Evolutionary conservation across 1,140 invertebrate species (phyloP).

Genomic region (Dendroctonus ponderosae): DNA sequence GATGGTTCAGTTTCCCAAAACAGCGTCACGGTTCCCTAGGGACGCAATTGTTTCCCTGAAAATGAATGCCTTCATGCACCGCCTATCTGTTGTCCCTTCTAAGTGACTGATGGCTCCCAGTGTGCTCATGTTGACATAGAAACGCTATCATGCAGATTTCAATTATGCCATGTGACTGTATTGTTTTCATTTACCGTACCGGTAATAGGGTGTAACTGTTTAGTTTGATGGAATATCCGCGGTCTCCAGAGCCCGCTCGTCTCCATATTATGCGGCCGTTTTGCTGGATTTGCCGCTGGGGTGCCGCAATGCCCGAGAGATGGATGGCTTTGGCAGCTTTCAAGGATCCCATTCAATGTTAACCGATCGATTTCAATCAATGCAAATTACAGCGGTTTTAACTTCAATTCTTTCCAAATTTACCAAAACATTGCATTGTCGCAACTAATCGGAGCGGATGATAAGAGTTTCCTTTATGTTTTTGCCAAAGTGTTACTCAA

Average conservation of each 20-base stretch:
- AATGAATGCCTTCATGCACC: conserved; percentile 24
- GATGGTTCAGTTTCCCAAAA: not conserved
- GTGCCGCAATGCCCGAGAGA: too few species aligned
- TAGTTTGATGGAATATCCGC: conserved; percentile 25
- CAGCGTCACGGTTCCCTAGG: conserved; percentile 1
- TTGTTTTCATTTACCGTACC: conserved; percentile 27
- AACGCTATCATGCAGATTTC: conserved; percentile 46
- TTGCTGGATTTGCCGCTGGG: too few species aligned
- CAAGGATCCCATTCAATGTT: too few species aligned
- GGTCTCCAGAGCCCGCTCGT: conserved; percentile 1
- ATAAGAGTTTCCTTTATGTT: too few species aligned
- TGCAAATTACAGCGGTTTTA: too few species aligned
- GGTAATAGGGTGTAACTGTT: conserved; percentile 31
- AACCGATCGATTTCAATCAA: too few species aligned
- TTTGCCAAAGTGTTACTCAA: too few species aligned
- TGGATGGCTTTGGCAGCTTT: too few species aligned
- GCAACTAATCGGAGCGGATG: too few species aligned
- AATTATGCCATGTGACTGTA: conserved; percentile 39
- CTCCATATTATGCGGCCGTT: not conserved
- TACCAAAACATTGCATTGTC: too few species aligned
- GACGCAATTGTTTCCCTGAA: conserved; percentile 24
- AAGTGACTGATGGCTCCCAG: conserved; percentile 44
- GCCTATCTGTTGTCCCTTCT: conserved; percentile 33
- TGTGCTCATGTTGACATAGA: conserved; percentile 43
- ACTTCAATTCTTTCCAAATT: too few species aligned